A percentile compares a stretch with the other conserved stretches of the same genome.
phyloP scores from a whole-genome alignment of 2,888 invertebrate genomes.

The Apocheima hispidaria region DNA sequence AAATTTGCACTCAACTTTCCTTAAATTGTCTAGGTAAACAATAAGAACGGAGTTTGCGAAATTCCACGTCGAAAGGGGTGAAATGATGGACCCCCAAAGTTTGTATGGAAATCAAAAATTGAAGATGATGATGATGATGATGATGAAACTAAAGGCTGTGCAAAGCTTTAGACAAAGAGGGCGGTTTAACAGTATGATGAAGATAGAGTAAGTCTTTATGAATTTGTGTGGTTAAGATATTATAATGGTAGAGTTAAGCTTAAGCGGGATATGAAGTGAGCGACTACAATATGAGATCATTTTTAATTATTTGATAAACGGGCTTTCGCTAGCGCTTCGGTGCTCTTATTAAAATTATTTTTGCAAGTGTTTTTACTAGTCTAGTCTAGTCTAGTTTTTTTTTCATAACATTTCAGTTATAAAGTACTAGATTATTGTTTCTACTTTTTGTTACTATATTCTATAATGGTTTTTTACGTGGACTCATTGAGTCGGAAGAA shows the following conservation, averaged over 20 bases:
- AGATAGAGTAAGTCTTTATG: conserved; percentile 8
- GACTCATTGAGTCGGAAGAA: background rate
- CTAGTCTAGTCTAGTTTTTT: too few relatives aligned
- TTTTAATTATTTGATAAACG: background rate
- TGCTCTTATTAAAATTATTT: background rate
- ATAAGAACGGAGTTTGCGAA: too few relatives aligned
- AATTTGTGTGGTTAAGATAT: conserved; percentile 15
- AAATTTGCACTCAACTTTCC: too few relatives aligned
- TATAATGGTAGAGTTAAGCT: background rate
- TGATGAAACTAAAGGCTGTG: background rate
- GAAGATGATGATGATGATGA: too few relatives aligned
- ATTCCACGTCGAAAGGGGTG: too few relatives aligned
- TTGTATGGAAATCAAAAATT: too few relatives aligned
- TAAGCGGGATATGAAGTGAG: background rate
- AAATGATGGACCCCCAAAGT: too few relatives aligned
- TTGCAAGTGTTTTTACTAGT: too few relatives aligned
- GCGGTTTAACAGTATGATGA: conserved; percentile 17
- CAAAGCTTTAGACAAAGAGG: conserved; percentile 16
- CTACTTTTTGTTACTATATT: too few relatives aligned
- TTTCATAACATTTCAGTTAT: too few relatives aligned
- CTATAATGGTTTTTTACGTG: background rate
- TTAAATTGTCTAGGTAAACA: too few relatives aligned
- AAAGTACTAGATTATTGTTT: too few relatives aligned
- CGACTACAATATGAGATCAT: background rate
- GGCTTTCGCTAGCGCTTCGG: background rate